Base-by-base conservation (phyloP, 2,113 vertebrate genomes). In the Grus americana region DNA sequence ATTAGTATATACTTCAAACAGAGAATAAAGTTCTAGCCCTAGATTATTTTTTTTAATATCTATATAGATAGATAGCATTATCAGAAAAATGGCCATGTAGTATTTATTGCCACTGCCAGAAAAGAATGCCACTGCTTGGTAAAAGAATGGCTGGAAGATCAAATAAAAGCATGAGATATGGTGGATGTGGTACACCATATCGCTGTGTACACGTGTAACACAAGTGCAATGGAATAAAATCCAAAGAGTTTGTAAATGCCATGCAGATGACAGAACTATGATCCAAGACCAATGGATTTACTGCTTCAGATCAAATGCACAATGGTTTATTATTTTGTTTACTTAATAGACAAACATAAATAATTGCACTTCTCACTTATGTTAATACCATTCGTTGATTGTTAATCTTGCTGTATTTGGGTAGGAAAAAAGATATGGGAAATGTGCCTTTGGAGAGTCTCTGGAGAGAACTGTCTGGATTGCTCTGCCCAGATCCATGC, bases 311-410 rank as follows among this genome's bases (percentile, higher is more conserved):
- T 66, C 15, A 65, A 80, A 42, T 66, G 27, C 24, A 63, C 15
- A 68, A n/a, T 73, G 36, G 26, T 80, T 86, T 82, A 62, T 46
- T 59, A 36, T 58, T 95, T 88, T 81, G 12, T 71, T 94, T 55
- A 61, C 22, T 61, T 79, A 58, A 88, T 54, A 79, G 20, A 66
- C 11, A 85, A 82, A 52, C 13, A 61, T 82, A 84, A 92, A 90
- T 55, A 72, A 71, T 71, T 82, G 47, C 5, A 50, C 2, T 59
- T 86, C 27, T 81, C 10, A 55, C 16, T 76, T 67, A 59, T 6
- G 3, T 86, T 79, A 54, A 55, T n/a, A 40, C 0, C 4, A 32
- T 76, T 92, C 68, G 19, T 79, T 72, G 18, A 66, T 67, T 44
- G 19, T 12, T 75, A 86, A 6, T 75, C 44, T 72, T 42, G 17